Conservation (phyloP, 1,140 invertebrate genomes). For the Lutraria rhynchaena region DNA sequence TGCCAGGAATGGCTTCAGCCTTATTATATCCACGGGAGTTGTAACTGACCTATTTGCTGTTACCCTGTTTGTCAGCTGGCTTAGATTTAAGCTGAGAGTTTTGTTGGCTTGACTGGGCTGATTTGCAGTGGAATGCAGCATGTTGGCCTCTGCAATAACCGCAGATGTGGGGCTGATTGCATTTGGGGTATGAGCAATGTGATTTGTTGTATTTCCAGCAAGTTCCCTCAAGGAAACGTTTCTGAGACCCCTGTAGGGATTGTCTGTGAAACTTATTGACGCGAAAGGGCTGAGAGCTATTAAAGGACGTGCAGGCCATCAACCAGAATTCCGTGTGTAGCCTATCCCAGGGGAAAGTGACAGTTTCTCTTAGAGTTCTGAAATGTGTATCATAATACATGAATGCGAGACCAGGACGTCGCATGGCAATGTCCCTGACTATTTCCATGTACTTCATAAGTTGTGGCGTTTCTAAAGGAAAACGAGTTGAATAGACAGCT, state of each 20-base stretch:
- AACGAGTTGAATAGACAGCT: slow-evolving; percentile 13
- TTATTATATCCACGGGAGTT: not conserved
- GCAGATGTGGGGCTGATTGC: slow-evolving; percentile 31
- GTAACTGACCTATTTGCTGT: not conserved
- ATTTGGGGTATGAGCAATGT: not conserved
- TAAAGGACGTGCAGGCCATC: slow-evolving; percentile 1
- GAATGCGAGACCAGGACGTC: slow-evolving; percentile 20
- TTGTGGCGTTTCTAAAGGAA: not conserved
- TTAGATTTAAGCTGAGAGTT: not conserved
- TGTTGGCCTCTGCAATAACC: slow-evolving; percentile 32
- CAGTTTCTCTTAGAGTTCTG: not conserved
- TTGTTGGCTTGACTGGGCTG: not conserved
- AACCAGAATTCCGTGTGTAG: slow-evolving; percentile 22
- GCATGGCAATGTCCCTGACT: slow-evolving; percentile 25
- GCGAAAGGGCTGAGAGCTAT: not conserved
- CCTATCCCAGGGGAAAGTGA: slow-evolving; percentile 1
- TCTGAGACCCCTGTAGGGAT: not conserved
- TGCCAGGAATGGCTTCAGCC: not conserved
- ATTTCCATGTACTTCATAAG: slow-evolving; percentile 33
- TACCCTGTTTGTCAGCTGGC: not conserved
- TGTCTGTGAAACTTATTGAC: not conserved
- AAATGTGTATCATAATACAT: slow-evolving; percentile 19
- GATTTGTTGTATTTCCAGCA: slow-evolving; percentile 17
- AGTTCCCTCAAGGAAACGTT: not conserved
- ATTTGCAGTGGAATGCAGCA: slow-evolving; percentile 2